Base-by-base conservation (phyloP, 1,140 invertebrate species). In the Maniola jurtina region DNA sequence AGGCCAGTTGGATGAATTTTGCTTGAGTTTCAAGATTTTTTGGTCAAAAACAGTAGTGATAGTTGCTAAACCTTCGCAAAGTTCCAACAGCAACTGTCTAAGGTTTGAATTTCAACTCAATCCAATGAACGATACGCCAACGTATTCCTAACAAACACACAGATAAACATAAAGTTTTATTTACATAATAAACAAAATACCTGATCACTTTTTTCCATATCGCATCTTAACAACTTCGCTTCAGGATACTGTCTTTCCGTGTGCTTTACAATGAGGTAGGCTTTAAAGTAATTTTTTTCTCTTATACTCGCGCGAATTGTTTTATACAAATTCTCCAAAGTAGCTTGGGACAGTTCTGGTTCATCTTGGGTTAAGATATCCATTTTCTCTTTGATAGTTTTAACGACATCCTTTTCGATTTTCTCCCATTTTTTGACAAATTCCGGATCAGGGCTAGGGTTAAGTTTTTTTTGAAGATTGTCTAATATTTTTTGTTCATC, bases 401-500 rank as follows among this genome's bases (percentile, higher is more conserved):
- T 69, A 5, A 86, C 63, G 0, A 92, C 75, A 57, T 90, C 78
- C 34, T 78, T 70, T 61, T 91, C 81, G 9, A 92, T 88, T 75
- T 84, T 79, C 6, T 90, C 85, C 90, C 90, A 92, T 66, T 84
- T 81, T 59, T 88, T 88, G 0, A 86, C 72, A 0, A 91, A 72
- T 42, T 81, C 81, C 6, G 83, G 77, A 64, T 91, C 87, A 0
- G 89, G 86, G 8, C 77, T 78, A 7, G 88, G 84, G 64, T 90
- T 92, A 9, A 93, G 65, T 66, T 92, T 88, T 54, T 92, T 91
- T 61, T 93, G 90, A 8, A 95, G 73, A 61, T 93, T 84, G 68
- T 93, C 92, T 61, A 95, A 86, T 58, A 93, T 93, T 68, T 91
- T 86, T 47, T 89, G 90, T 70, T 94, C 94, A 48, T 86, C 88